Evolutionary conservation across 2,113 vertebrate species (phyloP).

Genomic region (Oceanodroma tethys): DNA sequence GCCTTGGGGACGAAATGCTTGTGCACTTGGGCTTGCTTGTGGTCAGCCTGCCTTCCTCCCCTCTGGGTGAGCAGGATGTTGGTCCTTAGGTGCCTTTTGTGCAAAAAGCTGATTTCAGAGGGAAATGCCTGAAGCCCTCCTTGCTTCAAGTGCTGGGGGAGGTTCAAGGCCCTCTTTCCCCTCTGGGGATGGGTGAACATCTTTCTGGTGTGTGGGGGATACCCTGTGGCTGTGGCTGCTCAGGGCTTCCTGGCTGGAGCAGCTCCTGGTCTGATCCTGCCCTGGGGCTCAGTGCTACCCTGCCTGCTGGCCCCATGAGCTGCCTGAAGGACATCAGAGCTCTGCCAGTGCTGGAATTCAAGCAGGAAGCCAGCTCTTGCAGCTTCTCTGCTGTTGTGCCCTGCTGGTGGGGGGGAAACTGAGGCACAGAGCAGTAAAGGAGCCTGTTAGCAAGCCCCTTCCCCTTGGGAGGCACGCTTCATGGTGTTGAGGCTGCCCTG

Average conservation of each 20-base stretch:
- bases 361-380: not conserved
- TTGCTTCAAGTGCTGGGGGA: not conserved
- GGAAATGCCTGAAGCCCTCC: not conserved
- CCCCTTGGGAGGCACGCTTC: fast-evolving
- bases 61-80: fast-evolving
- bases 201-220: not conserved
- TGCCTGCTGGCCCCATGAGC: not conserved
- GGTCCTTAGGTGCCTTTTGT: not conserved
- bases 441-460: not conserved
- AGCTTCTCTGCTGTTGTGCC: not conserved
- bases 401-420: not conserved
- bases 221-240: not conserved
- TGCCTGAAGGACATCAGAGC: fast-evolving
- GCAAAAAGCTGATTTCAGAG: not conserved
- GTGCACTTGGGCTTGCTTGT: not conserved
- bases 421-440: fast-evolving
- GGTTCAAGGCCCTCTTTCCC: not conserved
- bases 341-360: not conserved
- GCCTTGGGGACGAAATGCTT: not conserved
- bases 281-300: not conserved
- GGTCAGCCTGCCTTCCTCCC: not conserved
- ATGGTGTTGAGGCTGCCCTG: fast-evolving
- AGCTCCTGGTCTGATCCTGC: not conserved
- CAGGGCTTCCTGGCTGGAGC: not conserved
- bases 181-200: not conserved